Conservation (phyloP, 2,113 vertebrate species). For the Ictalurus furcatus region DNA sequence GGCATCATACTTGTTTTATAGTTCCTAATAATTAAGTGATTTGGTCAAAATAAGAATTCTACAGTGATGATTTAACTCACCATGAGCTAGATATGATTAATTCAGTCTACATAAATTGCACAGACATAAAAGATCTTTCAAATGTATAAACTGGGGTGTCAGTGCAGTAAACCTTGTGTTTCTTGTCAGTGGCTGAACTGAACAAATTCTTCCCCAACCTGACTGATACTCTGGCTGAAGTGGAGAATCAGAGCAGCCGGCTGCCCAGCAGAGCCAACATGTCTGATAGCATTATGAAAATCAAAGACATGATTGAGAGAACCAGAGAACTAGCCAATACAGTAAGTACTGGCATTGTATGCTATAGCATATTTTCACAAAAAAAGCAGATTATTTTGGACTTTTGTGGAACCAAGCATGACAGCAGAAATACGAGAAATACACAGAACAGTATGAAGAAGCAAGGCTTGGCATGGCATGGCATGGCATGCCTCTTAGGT, state of each 20-base stretch:
- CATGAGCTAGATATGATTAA: neutral
- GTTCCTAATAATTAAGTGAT: neutral
- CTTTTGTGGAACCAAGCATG: neutral
- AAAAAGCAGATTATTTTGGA: neutral
- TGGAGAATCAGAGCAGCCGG: conserved; percentile 75
- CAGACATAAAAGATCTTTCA: neutral
- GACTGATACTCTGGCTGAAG: conserved; percentile 71
- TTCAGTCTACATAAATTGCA: neutral
- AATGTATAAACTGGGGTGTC: neutral
- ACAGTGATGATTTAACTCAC: neutral
- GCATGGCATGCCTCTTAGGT: neutral
- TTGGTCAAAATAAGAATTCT: neutral
- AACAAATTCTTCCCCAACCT: conserved; percentile 68
- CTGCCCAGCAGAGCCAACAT: conserved; percentile 73
- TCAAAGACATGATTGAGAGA: conserved; percentile 84
- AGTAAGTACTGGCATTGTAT: conserved; percentile 62
- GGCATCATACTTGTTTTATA: neutral
- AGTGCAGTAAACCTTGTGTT: conserved; percentile 25
- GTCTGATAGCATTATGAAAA: conserved; percentile 79
- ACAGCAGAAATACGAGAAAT: neutral
- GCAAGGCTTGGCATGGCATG: neutral
- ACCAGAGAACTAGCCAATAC: conserved; percentile 82
- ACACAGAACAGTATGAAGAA: neutral
- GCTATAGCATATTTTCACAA: neutral
- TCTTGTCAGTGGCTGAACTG: conserved; percentile 75